Percentiles rank a stretch among this genome's conserved stretches.
These are phyloP conservation scores for Allophyes oxyacanthae DNA, from an alignment of 2,888 invertebrate species.

Conservation along the genomic window DNA sequence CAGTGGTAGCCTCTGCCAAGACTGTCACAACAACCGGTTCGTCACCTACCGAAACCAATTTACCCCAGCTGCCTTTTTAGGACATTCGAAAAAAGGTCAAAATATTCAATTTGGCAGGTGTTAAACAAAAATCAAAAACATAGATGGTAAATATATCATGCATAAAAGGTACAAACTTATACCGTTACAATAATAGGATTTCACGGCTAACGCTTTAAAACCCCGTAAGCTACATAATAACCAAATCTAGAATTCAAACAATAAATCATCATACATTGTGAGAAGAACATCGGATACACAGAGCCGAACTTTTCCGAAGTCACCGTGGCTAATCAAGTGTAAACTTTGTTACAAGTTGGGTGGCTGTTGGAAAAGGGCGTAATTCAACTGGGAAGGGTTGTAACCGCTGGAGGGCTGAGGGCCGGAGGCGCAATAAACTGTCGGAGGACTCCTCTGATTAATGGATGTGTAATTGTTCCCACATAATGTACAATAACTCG, in stretches of 20 bases:
- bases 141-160: no score
- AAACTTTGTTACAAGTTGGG: constrained; percentile 75
- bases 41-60: not conserved
- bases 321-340: constrained; percentile 81
- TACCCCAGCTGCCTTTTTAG: constrained; percentile 12
- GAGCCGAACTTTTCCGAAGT: constrained; percentile 66
- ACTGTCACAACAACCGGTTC: not conserved
- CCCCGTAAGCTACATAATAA: constrained; percentile 34
- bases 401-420: constrained; percentile 73
- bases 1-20: not conserved
- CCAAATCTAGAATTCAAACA: constrained; percentile 38
- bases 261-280: constrained; percentile 65
- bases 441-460: constrained; percentile 80
- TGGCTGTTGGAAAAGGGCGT: constrained; percentile 73
- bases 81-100: not conserved
- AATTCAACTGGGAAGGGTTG: constrained; percentile 77
- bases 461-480: constrained; percentile 85
- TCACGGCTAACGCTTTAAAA: constrained; percentile 24
- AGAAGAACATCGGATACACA: constrained; percentile 64
- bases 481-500: constrained; percentile 83
- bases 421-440: constrained; percentile 79
- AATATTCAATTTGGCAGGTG: constrained; percentile 24
- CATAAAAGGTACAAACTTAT: no score
- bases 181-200: constrained; percentile 39
- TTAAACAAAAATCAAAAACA: constrained; percentile 17